A percentile compares a stretch with the other conserved stretches of the same genome.
Evolutionary conservation across 2,888 invertebrate genomes (phyloP).

Genomic region (Chalcosyrphus nemorum): DNA sequence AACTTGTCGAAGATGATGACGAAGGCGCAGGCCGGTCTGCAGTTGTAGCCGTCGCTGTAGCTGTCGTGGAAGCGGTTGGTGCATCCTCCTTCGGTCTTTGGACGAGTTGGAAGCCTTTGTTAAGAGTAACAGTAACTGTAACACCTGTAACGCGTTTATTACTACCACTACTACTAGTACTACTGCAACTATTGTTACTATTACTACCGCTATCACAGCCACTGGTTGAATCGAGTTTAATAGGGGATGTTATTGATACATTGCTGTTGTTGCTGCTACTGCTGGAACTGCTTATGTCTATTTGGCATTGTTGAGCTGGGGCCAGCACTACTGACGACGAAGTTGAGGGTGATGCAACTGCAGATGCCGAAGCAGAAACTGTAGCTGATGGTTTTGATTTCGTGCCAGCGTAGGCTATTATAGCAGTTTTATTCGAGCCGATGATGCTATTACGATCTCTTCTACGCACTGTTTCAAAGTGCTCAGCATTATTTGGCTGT

Average conservation of each 20-base stretch:
- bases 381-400: constrained; percentile 16
- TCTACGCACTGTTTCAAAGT: constrained; percentile 13
- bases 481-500: constrained; percentile 9
- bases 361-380: constrained; percentile 49
- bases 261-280: constrained; percentile 11
- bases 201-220: constrained; percentile 26
- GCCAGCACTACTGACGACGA: constrained; percentile 9
- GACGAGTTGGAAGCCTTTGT: constrained; percentile 7
- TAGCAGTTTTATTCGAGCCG: not conserved
- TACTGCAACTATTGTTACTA: too few species aligned
- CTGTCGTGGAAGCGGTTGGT: constrained; percentile 9
- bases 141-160: not conserved
- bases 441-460: not conserved
- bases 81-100: not conserved
- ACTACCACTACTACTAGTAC: not conserved
- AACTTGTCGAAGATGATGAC: constrained; percentile 21
- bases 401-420: constrained; percentile 18
- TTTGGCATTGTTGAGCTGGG: constrained; percentile 9
- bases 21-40: constrained; percentile 79
- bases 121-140: not conserved
- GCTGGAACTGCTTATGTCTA: not conserved
- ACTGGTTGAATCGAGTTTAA: constrained; percentile 34
- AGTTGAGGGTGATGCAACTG: constrained; percentile 61
- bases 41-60: constrained; percentile 68
- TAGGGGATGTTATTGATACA: constrained; percentile 6